Percentiles rank a stretch among this genome's conserved stretches.
Evolutionary conservation across 2,797 vertebrate species (phyloP).

Genomic region (Acanthis flammea): DNA sequence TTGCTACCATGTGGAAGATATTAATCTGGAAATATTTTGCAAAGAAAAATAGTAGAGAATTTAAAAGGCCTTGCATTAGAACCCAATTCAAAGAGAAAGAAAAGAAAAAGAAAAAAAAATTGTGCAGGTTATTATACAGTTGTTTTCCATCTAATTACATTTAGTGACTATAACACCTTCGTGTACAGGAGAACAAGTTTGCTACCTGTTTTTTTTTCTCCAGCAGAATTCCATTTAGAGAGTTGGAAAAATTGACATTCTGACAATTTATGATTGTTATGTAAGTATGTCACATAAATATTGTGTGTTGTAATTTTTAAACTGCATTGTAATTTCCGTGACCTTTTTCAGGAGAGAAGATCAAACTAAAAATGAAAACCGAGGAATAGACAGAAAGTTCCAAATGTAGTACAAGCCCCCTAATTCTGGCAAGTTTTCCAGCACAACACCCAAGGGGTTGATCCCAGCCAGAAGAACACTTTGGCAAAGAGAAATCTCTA

Average conservation of each 20-base stretch:
- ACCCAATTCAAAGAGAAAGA: neutral
- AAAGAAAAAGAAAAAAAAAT: neutral
- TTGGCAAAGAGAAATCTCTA: slow-evolving; percentile 39
- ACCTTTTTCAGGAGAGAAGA: neutral
- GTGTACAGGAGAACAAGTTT: neutral
- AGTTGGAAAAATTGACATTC: neutral
- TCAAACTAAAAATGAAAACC: neutral
- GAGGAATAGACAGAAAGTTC: neutral
- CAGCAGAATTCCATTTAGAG: neutral
- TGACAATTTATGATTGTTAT: neutral
- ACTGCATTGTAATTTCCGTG: neutral
- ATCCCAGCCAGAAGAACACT: slow-evolving; percentile 38
- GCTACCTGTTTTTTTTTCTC: neutral
- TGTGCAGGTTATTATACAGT: neutral
- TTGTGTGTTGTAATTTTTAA: neutral
- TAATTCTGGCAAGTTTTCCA: neutral
- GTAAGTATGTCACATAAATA: neutral
- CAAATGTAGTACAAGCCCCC: neutral
- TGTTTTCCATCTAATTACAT: neutral
- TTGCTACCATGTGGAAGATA: neutral
- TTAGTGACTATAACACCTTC: neutral
- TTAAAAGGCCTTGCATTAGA: neutral
- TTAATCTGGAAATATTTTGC: neutral
- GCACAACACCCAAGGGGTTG: neutral
- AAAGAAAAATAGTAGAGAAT: neutral